Evolutionary conservation across 2,888 invertebrate species (phyloP), one percentile per base, ranked within the genome.

Genomic region (Neocrepidodera transversa): DNA sequence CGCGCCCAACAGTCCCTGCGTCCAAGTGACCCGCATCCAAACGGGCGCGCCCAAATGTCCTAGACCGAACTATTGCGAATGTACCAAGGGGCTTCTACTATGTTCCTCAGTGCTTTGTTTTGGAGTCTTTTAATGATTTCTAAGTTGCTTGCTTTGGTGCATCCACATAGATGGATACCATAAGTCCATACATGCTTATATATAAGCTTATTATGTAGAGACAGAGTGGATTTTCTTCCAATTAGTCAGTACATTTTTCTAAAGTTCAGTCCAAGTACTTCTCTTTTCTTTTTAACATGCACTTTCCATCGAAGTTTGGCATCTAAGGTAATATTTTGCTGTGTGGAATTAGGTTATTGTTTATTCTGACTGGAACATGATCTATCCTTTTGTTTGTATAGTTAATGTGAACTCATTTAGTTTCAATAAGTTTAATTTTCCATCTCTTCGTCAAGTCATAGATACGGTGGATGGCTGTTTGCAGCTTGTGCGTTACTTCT

Each of bases 261-360:
- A 8, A 6, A 36, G 2, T 14, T 13, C 1, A 36, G 13, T 3
- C 14, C 38, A 8, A 17, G 13, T 17, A 2, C 38, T 38, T 38
- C 38, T 14, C 38, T 14, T 38, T 38, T 38, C 17, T 38, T 38
- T 17, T 38, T 38, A 10, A 38, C 38, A 17, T 38, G 38, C 2
- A 17, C 38, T 17, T 38, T 38, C 17, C 38, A 38, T n/a, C n/a
- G n/a, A n/a, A n/a, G 38, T 10, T 10, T 14, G 5, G 38, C 38
- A 10, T 38, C 38, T 17, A 38, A 38, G 8, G 14, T 14, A 38
- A 17, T 38, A 38, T 10, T n/a, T 17, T 16, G 17, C 16, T 28
- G 13, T 6, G 6, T 43, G 13, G 2, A 18, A 42, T 42, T 18
- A 18, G 20, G 8, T 42, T 17, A 42, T 42, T 42, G 10, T 20